Conservation (phyloP, 2,797 vertebrate genomes). For the Rousettus madagascariensis region DNA sequence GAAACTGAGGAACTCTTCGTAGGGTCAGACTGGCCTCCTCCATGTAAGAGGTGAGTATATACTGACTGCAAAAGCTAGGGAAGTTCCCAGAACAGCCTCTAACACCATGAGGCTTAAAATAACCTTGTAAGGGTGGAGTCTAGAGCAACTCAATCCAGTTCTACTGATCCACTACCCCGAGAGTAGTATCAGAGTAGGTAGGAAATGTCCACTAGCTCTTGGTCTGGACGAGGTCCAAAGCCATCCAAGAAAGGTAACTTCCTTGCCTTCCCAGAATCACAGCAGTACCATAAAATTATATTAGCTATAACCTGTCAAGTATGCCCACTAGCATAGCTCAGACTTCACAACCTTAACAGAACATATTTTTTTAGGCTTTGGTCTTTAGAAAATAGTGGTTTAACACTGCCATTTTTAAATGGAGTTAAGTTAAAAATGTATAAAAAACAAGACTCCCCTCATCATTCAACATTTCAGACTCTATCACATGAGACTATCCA, state of each 20-base stretch:
- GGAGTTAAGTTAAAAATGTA: background rate
- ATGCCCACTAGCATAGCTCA: background rate
- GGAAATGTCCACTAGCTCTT: background rate
- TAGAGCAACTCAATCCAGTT: background rate
- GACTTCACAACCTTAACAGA: background rate
- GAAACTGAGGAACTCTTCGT: background rate
- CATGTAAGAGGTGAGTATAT: background rate
- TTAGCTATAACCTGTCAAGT: background rate
- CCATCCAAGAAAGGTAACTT: background rate
- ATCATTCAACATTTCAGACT: background rate
- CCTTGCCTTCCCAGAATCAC: background rate
- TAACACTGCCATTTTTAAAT: conserved; percentile 26
- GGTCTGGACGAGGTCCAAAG: background rate
- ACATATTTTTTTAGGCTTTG: background rate
- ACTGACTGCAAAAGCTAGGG: background rate
- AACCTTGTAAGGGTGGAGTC: background rate
- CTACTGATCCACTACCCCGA: background rate
- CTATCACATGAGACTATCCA: background rate
- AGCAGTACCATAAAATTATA: background rate
- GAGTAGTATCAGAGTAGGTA: background rate
- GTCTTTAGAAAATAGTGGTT: background rate
- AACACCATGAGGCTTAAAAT: conserved; percentile 24
- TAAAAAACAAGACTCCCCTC: background rate
- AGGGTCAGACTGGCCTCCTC: background rate
- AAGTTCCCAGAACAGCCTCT: background rate